Conservation (phyloP, 1,140 invertebrate genomes). For the Paraescarpia echinospica region DNA sequence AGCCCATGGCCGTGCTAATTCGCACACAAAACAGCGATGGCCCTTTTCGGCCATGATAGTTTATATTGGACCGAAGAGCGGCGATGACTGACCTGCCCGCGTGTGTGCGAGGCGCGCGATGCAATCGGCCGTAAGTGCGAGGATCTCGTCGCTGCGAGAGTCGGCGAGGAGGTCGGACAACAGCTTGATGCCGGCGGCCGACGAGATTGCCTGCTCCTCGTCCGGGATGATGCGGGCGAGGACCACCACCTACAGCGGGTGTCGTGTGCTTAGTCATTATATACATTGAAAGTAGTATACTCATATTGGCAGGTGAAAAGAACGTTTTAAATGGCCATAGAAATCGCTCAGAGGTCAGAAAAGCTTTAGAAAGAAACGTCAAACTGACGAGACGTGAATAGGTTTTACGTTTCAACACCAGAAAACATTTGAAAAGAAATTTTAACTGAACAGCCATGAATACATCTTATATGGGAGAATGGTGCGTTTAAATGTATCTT, state of each 20-base stretch:
- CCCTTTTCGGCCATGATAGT: too few relatives aligned
- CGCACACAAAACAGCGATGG: too few relatives aligned
- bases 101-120: conserved; percentile 53
- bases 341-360: not conserved
- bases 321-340: not conserved
- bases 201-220: conserved; percentile 54
- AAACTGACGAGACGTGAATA: too few relatives aligned
- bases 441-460: too few relatives aligned
- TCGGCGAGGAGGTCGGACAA: conserved; percentile 50
- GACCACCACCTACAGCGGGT: conserved; percentile 47
- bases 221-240: conserved; percentile 55
- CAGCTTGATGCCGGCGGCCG: conserved; percentile 54
- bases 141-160: conserved; percentile 44
- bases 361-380: too few relatives aligned
- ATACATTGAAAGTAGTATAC: not conserved
- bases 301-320: not conserved
- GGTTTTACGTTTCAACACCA: too few relatives aligned
- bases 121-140: conserved; percentile 48
- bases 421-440: too few relatives aligned
- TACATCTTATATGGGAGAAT: too few relatives aligned
- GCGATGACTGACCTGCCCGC: conserved; percentile 46
- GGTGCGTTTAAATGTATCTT: too few relatives aligned
- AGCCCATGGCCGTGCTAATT: too few relatives aligned
- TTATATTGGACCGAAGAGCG: too few relatives aligned
- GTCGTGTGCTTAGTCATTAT: too few relatives aligned